A percentile compares a stretch with the other conserved stretches of the same genome.
Evolutionary conservation across 2,888 invertebrate genomes (phyloP).

Genomic region (Escarpia spicata): DNA sequence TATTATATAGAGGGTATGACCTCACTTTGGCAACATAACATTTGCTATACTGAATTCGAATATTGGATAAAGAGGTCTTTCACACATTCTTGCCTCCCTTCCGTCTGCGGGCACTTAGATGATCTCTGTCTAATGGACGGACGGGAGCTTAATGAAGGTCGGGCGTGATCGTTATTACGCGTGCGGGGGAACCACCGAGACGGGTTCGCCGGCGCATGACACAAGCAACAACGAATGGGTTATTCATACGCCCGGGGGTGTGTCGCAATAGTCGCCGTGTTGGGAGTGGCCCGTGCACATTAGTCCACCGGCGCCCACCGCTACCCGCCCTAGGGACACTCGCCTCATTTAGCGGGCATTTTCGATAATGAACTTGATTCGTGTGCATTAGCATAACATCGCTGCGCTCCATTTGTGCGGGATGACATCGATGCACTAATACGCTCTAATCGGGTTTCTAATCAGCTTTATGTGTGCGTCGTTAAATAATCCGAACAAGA

Average conservation of each 20-base stretch:
- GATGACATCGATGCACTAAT: not conserved
- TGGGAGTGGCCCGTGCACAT: not conserved
- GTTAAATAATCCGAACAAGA: not conserved
- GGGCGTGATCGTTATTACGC: not conserved
- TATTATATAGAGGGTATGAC: no score
- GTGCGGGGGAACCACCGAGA: not conserved
- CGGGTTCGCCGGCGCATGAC: not conserved
- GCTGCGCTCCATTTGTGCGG: not conserved
- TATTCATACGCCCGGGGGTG: not conserved
- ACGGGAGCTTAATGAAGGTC: not conserved
- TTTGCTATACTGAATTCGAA: no score
- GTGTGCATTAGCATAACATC: not conserved
- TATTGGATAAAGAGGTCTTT: no score
- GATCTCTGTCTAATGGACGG: not conserved
- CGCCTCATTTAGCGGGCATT: constrained; percentile 13
- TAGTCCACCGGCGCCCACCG: not conserved
- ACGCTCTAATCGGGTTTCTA: not conserved
- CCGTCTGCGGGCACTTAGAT: not conserved
- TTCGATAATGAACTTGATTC: not conserved
- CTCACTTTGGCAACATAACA: no score
- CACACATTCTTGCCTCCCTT: no score
- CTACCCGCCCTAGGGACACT: not conserved
- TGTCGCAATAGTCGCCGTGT: not conserved
- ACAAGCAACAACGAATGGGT: not conserved
- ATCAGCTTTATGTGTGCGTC: not conserved